phyloP scores from a whole-genome alignment of 2,888 invertebrate genomes.

The Cataglyphis livida region DNA sequence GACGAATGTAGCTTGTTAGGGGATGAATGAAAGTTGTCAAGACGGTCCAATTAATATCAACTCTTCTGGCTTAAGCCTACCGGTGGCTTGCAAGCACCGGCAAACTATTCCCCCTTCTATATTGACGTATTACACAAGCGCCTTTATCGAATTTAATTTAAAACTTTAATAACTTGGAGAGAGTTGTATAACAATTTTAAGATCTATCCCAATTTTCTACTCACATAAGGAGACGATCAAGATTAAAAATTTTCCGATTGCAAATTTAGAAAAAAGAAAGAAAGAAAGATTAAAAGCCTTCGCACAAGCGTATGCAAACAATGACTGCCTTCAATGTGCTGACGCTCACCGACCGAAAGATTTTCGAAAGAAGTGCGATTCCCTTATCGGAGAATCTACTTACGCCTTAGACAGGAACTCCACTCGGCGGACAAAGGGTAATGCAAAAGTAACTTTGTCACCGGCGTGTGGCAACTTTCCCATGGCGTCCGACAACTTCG shows the following conservation, averaged over 20 bases:
- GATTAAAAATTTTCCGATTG: constrained; percentile 24
- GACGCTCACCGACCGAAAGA: constrained; percentile 30
- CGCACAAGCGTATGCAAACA: constrained; percentile 5
- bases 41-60: constrained; percentile 85
- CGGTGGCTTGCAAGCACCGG: constrained; percentile 79
- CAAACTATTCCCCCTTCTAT: constrained; percentile 57
- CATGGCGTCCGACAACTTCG: constrained; percentile 70
- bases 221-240: neutral
- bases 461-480: constrained; percentile 72
- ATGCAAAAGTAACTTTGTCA: constrained; percentile 74
- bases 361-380: constrained; percentile 45
- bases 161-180: constrained; percentile 39
- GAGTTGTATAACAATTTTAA: constrained; percentile 8
- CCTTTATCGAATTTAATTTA: constrained; percentile 71
- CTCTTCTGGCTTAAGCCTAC: constrained; percentile 83
- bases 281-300: neutral
- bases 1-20: constrained; percentile 85
- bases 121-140: constrained; percentile 73
- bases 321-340: constrained; percentile 16
- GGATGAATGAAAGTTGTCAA: constrained; percentile 85
- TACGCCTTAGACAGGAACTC: constrained; percentile 62
- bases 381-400: constrained; percentile 69
- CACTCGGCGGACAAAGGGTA: constrained; percentile 69
- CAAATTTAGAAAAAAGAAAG: neutral
- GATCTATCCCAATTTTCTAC: constrained; percentile 2